These are phyloP conservation scores for Drosophila emarginata DNA, from an alignment of 2,888 invertebrate genomes.

Conservation along the genomic window DNA sequence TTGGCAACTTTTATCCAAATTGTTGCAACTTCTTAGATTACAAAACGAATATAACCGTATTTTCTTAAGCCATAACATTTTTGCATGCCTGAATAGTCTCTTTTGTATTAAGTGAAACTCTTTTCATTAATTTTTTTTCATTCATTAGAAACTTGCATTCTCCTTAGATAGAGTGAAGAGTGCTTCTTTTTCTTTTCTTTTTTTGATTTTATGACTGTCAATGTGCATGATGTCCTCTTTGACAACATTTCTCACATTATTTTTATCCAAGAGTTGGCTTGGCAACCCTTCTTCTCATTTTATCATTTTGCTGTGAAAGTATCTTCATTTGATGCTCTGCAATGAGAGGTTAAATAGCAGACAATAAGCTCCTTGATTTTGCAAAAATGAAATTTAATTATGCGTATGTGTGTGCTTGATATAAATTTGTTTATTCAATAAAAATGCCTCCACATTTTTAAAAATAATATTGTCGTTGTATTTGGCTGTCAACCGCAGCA, in stretches of 20 bases:
- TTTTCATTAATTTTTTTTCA: neutral
- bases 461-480: conserved; percentile 50
- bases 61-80: neutral
- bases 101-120: neutral
- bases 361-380: conserved; percentile 71
- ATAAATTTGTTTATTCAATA: conserved; percentile 67
- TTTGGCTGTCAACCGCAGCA: conserved; percentile 61
- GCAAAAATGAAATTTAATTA: conserved; percentile 70
- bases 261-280: conserved; percentile 32
- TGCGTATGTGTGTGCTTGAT: conserved; percentile 34
- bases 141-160: conserved; percentile 2
- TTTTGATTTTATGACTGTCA: neutral
- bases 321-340: neutral
- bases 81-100: too few species aligned
- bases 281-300: conserved; percentile 42
- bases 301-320: neutral
- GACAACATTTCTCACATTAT: neutral
- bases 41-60: too few species aligned
- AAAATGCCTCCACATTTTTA: conserved; percentile 50
- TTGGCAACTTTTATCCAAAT: too few species aligned
- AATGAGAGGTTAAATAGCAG: conserved; percentile 40
- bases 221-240: conserved; percentile 16
- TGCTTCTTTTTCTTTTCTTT: neutral
- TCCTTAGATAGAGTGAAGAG: neutral
- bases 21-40: too few species aligned